Percentiles rank a stretch among this genome's conserved stretches.
phyloP scores from a whole-genome alignment of 2,888 invertebrate genomes.

The Eilema griseolum region DNA sequence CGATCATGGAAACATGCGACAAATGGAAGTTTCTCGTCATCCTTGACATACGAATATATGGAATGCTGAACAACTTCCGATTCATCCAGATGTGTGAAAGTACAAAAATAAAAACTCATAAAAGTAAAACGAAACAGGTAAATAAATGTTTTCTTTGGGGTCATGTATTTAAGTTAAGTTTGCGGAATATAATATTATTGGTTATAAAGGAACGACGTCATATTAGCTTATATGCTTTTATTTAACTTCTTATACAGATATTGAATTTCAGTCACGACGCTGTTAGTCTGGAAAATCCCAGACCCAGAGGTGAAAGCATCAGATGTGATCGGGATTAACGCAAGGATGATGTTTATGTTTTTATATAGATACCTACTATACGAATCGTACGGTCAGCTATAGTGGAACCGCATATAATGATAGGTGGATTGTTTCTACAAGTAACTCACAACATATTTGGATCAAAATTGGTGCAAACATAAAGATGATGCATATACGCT shows the following conservation, averaged over 20 bases:
- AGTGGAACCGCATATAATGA: too few species aligned
- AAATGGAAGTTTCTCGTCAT: constrained; percentile 35
- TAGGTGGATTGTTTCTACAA: too few species aligned
- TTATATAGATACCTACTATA: background rate
- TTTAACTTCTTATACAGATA: background rate
- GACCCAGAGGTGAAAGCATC: too few species aligned
- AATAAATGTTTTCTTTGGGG: background rate
- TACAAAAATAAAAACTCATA: background rate
- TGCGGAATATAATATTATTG: background rate
- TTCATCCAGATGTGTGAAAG: constrained; percentile 23
- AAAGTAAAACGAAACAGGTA: background rate
- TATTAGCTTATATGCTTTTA: background rate
- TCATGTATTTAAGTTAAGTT: background rate
- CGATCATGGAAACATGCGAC: constrained; percentile 27
- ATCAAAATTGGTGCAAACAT: too few species aligned
- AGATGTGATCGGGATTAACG: too few species aligned
- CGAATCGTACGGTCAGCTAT: too few species aligned
- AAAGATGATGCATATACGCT: too few species aligned
- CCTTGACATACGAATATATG: constrained; percentile 47
- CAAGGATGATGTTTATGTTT: too few species aligned
- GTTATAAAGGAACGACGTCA: background rate
- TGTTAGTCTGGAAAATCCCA: too few species aligned
- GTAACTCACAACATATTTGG: too few species aligned
- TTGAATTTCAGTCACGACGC: too few species aligned
- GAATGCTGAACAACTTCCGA: constrained; percentile 31